phyloP scores from a whole-genome alignment of 2,113 vertebrate genomes.

The Nesogale talazaci region DNA sequence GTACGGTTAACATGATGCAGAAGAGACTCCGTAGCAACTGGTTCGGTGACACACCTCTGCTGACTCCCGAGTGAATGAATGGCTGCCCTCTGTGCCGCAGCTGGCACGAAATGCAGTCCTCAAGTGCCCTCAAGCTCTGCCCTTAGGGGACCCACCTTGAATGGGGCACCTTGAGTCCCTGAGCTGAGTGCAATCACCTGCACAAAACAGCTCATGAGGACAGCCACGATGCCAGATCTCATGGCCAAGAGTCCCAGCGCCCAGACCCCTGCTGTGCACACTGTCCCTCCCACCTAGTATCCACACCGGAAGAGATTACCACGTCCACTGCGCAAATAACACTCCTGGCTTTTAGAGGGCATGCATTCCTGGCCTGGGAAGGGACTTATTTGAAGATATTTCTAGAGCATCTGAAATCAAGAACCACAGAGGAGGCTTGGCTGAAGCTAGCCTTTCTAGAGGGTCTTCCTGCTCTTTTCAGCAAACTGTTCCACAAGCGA shows the following conservation, averaged over 20 bases:
- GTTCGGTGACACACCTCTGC: neutral
- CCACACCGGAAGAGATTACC: neutral
- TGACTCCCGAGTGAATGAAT: neutral
- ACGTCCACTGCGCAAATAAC: neutral
- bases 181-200: neutral
- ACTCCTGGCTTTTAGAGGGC: neutral
- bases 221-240: neutral
- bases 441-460: neutral
- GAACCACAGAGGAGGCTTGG: neutral
- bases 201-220: neutral
- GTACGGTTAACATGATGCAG: no score
- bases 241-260: neutral
- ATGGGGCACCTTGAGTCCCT: neutral
- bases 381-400: neutral
- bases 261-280: neutral
- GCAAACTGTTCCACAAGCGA: neutral
- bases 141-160: neutral
- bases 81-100: neutral
- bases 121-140: neutral
- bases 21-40: no score
- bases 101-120: neutral
- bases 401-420: constrained; percentile 12
- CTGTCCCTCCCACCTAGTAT: neutral
- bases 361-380: neutral
- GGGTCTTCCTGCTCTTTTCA: neutral